phyloP scores from a whole-genome alignment of 2,888 invertebrate genomes.

The Macaria notata region DNA sequence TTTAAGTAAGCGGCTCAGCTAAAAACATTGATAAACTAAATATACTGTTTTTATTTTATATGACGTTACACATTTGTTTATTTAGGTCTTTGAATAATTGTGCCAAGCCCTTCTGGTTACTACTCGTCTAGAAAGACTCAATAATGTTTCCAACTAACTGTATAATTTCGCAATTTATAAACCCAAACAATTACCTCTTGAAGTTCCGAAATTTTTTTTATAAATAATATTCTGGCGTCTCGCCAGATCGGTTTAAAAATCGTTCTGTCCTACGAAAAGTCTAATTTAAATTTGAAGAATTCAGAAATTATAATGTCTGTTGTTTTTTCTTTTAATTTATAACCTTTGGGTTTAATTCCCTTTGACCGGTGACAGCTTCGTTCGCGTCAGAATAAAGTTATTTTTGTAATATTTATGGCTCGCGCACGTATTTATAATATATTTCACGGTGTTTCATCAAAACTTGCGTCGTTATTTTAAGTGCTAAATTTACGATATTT shows the following conservation, averaged over 20 bases:
- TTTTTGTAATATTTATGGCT: not conserved
- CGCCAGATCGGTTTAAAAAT: conserved; percentile 13
- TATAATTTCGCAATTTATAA: conserved; percentile 4
- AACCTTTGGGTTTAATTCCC: not conserved
- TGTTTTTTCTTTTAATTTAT: conserved; percentile 3
- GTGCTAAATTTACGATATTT: conserved; percentile 5
- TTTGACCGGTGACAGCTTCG: not conserved
- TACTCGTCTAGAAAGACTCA: no score
- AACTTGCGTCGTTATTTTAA: no score
- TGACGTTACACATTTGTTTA: no score
- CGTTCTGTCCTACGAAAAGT: conserved; percentile 8
- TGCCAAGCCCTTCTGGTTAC: no score
- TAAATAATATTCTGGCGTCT: conserved; percentile 9
- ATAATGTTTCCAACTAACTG: not conserved
- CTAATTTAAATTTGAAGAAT: conserved; percentile 9
- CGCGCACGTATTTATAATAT: no score
- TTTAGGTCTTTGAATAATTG: no score
- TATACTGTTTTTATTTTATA: no score
- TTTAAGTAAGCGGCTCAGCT: no score
- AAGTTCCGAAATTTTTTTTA: conserved; percentile 8
- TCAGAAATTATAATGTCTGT: conserved; percentile 10
- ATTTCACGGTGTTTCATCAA: no score
- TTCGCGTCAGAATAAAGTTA: conserved; percentile 1
- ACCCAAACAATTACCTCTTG: conserved; percentile 14
- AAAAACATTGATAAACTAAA: no score